Evolutionary conservation across 2,113 vertebrate species (phyloP).

Genomic region (Argyrosomus japonicus): DNA sequence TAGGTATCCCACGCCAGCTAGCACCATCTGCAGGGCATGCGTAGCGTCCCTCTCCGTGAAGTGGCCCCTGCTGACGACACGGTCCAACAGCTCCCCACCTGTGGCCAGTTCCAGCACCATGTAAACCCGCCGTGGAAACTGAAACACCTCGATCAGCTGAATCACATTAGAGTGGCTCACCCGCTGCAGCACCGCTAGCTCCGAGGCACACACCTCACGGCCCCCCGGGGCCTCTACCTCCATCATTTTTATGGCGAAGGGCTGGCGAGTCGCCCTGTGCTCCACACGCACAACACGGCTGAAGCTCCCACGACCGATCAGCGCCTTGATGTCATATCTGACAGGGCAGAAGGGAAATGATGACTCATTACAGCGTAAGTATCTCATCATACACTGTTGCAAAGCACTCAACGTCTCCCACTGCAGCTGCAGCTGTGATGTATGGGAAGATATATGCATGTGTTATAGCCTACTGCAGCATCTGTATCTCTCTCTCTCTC

Average conservation of each 20-base stretch:
- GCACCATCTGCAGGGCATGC: constrained; percentile 72
- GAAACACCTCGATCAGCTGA: constrained; percentile 79
- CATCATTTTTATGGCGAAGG: constrained; percentile 83
- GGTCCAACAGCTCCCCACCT: constrained; percentile 78
- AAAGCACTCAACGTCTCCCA: constrained; percentile 28
- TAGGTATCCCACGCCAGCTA: constrained; percentile 74
- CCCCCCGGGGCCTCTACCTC: constrained; percentile 72
- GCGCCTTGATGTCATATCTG: constrained; percentile 83
- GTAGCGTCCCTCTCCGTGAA: constrained; percentile 79
- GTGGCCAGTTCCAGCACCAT: constrained; percentile 79
- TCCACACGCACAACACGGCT: constrained; percentile 78
- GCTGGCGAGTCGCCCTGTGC: constrained; percentile 74
- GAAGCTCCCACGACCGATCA: constrained; percentile 80
- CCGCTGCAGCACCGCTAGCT: constrained; percentile 75
- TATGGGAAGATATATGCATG: constrained; percentile 22
- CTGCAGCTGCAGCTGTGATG: constrained; percentile 43
- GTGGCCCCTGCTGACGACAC: constrained; percentile 72
- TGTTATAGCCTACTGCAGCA: neutral
- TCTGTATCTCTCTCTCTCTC: too few species aligned
- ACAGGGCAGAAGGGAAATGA: constrained; percentile 46
- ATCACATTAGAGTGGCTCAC: constrained; percentile 76
- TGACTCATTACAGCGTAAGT: constrained; percentile 49
- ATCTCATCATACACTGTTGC: constrained; percentile 36
- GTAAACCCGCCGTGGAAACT: constrained; percentile 72
- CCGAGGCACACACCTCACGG: constrained; percentile 69